Percentiles rank a stretch among this genome's conserved stretches.
These are phyloP conservation scores for Craseonycteris thonglongyai DNA, from an alignment of 2,113 vertebrate species.

Conservation along the genomic window DNA sequence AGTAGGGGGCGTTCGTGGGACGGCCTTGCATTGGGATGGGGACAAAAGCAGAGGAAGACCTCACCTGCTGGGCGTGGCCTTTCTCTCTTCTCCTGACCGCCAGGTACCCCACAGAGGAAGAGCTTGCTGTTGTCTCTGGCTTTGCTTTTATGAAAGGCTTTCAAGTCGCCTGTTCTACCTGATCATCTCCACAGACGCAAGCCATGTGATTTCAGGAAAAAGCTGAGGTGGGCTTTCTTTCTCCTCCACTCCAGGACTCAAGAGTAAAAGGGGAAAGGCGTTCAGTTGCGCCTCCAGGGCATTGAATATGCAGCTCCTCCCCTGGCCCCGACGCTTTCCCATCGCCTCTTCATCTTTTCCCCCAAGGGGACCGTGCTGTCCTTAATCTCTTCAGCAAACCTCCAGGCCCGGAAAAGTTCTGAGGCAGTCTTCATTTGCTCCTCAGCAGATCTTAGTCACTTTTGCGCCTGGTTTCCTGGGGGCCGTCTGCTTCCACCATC, in stretches of 20 bases:
- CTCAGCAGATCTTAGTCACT: background rate
- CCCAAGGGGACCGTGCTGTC: background rate
- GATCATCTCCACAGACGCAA: background rate
- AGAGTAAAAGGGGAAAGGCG: background rate
- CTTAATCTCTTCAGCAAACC: background rate
- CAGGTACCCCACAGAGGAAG: background rate
- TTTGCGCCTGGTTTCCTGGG: background rate
- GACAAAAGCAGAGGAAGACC: background rate
- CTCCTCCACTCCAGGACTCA: background rate
- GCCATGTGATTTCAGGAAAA: background rate
- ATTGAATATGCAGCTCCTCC: background rate
- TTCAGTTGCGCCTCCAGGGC: background rate
- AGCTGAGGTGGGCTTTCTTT: background rate
- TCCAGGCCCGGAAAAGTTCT: background rate
- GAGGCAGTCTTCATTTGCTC: background rate
- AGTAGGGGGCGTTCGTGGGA: background rate
- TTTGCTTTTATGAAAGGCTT: background rate
- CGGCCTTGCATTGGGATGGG: background rate
- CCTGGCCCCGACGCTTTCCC: background rate
- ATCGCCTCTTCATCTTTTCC: too few species aligned
- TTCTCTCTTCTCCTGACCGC: background rate
- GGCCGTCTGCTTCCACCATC: background rate
- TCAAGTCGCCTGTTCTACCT: background rate
- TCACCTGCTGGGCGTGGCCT: background rate
- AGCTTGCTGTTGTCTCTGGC: background rate